Conservation (phyloP, 1,140 invertebrate genomes). For the Chelonus insularis region DNA sequence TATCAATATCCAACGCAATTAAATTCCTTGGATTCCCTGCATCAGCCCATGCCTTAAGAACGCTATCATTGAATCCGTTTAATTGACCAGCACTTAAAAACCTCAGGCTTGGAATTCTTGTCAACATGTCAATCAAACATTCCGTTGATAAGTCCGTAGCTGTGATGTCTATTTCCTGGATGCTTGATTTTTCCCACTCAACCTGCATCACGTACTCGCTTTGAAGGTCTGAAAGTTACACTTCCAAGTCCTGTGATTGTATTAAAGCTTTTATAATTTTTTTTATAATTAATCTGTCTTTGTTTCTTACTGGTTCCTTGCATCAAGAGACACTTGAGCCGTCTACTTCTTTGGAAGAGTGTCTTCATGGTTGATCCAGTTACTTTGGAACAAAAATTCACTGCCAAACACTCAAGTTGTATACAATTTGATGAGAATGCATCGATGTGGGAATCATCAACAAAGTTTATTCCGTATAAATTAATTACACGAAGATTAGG, state of each 20-base stretch:
- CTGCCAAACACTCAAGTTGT: constrained; percentile 93
- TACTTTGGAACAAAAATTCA: constrained; percentile 96
- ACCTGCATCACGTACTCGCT: constrained; percentile 92
- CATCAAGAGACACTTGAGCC: constrained; percentile 90
- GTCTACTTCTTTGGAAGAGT: constrained; percentile 89
- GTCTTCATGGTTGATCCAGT: constrained; percentile 96
- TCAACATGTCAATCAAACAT: constrained; percentile 90
- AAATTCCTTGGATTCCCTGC: constrained; percentile 83
- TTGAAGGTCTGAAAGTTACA: constrained; percentile 69
- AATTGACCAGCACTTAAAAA: constrained; percentile 94
- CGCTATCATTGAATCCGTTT: constrained; percentile 95
- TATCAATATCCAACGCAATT: constrained; percentile 88
- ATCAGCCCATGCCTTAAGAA: constrained; percentile 88
- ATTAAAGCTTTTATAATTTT: constrained; percentile 12
- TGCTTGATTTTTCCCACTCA: constrained; percentile 94
- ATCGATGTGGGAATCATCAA: constrained; percentile 98
- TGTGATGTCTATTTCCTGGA: constrained; percentile 95
- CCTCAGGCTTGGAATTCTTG: constrained; percentile 81
- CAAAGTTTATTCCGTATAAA: constrained; percentile 96
- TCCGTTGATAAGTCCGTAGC: constrained; percentile 94
- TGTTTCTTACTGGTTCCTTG: constrained; percentile 86
- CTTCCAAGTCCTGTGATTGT: constrained; percentile 13
- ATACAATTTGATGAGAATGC: constrained; percentile 94
- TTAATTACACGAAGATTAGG: constrained; percentile 95
- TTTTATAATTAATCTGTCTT: neutral